Percentiles rank a stretch among this genome's conserved stretches.
Conservation (phyloP, 1,140 invertebrate genomes). For the Periplaneta americana region DNA sequence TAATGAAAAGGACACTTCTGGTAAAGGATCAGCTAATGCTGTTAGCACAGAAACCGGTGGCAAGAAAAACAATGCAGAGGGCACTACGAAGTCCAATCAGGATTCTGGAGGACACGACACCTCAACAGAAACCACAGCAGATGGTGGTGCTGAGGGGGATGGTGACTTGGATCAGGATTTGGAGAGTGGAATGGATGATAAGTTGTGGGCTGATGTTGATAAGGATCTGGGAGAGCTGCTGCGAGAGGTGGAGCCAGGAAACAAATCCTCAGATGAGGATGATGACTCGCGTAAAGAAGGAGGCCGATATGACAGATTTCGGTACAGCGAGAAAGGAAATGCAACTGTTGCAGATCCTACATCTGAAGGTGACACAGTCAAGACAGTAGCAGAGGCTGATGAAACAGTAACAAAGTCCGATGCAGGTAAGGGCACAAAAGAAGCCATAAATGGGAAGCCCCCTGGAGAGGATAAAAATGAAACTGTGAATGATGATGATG, state of each 20-base stretch:
- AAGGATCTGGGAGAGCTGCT: constrained; percentile 66
- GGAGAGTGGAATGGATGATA: constrained; percentile 37
- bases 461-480: constrained; percentile 23
- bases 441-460: neutral
- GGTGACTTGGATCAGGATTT: constrained; percentile 36
- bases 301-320: constrained; percentile 20
- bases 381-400: neutral
- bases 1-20: neutral
- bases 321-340: constrained; percentile 11
- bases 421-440: neutral
- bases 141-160: constrained; percentile 21
- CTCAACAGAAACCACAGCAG: neutral
- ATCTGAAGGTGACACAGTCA: constrained; percentile 2
- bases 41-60: neutral
- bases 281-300: constrained; percentile 56
- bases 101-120: neutral
- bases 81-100: neutral
- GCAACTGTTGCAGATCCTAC: constrained; percentile 2
- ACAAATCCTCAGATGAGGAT: constrained; percentile 59
- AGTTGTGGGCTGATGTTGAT: constrained; percentile 67
- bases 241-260: constrained; percentile 52
- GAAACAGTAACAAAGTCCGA: constrained; percentile 6
- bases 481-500: constrained; percentile 25
- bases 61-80: neutral
- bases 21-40: neutral